Percentiles rank a stretch among this genome's conserved stretches.
Conservation (phyloP, 2,797 vertebrate species). For the Microctenopoma lineatum region DNA sequence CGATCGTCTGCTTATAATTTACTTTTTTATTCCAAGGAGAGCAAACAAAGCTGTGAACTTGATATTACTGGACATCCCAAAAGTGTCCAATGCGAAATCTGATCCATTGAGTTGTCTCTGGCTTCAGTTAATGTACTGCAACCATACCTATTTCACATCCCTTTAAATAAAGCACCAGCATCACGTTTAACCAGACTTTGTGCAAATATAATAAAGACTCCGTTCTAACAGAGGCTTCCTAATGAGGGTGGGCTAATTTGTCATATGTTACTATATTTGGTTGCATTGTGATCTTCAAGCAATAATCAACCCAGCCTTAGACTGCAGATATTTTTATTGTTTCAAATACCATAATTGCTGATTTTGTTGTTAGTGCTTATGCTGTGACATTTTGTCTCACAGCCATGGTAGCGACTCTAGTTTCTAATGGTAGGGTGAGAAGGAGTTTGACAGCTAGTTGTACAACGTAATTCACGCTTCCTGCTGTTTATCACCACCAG, state of each 20-base stretch:
- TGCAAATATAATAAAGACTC: conserved; percentile 28
- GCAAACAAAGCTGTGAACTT: conserved; percentile 70
- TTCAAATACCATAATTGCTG: too few species aligned
- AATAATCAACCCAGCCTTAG: too few species aligned
- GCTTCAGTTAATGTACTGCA: conserved; percentile 72
- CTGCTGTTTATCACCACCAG: too few species aligned
- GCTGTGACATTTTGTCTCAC: too few species aligned
- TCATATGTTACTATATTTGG: background rate
- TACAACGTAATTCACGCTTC: too few species aligned
- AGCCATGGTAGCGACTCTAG: too few species aligned
- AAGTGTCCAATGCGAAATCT: conserved; percentile 54
- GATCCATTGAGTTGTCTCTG: conserved; percentile 54
- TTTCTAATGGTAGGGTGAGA: too few species aligned
- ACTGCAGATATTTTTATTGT: too few species aligned
- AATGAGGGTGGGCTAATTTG: background rate
- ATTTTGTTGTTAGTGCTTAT: too few species aligned
- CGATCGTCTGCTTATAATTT: conserved; percentile 35
- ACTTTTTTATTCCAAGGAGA: conserved; percentile 35
- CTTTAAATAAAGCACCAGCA: conserved; percentile 86
- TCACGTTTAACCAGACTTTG: conserved; percentile 67
- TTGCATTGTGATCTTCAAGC: too few species aligned
- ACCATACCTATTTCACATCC: conserved; percentile 79
- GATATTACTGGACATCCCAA: conserved; percentile 54
- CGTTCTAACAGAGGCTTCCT: conserved; percentile 6
- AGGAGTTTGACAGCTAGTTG: too few species aligned